Conservation (phyloP, 2,113 vertebrate genomes). For the Gallinago undulata region DNA sequence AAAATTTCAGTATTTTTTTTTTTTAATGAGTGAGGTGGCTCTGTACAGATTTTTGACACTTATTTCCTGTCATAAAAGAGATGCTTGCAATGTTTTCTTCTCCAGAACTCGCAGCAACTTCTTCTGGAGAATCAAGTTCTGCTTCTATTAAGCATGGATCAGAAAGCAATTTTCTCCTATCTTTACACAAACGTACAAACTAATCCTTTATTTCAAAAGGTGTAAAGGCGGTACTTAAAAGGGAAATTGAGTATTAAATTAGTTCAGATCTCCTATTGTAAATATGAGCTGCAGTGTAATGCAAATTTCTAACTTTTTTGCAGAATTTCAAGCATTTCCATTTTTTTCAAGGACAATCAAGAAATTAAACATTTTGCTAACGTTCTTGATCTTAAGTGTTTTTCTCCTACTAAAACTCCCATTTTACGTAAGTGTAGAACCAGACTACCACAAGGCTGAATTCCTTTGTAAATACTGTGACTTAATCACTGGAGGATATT, state of each 20-base stretch:
- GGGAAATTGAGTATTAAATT: not conserved
- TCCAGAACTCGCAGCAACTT: not conserved
- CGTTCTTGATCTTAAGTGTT: not conserved
- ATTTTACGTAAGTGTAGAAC: not conserved
- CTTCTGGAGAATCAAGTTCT: not conserved
- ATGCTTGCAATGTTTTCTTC: not conserved
- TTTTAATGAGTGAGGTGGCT: not conserved
- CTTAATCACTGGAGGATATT: conserved; percentile 23
- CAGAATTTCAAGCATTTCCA: not conserved
- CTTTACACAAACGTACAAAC: not conserved
- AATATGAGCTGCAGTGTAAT: not conserved
- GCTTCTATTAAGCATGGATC: not conserved
- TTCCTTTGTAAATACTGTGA: not conserved
- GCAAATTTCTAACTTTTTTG: not conserved
- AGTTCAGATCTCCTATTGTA: not conserved
- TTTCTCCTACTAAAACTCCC: not conserved
- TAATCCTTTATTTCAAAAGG: not conserved
- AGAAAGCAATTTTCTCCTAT: not conserved
- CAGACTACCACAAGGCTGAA: not conserved
- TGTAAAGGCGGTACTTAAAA: not conserved
- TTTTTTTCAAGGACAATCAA: not conserved
- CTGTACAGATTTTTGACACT: not conserved
- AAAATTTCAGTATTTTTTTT: not conserved
- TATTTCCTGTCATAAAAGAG: not conserved
- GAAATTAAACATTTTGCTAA: not conserved